Evolutionary conservation across 1,140 invertebrate species (phyloP).

Genomic region (Drosophila takahashii): DNA sequence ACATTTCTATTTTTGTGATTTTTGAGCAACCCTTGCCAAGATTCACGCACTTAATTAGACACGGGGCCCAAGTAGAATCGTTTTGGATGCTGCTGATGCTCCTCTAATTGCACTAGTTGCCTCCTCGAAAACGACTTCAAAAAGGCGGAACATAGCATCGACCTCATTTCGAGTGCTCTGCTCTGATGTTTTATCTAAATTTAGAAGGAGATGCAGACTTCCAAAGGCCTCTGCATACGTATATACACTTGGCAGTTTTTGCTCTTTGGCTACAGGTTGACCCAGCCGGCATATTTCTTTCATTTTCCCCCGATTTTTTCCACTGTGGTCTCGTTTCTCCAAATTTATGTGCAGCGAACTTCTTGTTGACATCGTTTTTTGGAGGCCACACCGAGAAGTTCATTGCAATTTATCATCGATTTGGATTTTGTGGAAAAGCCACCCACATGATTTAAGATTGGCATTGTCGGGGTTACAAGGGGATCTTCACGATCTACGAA

Average conservation of each 20-base stretch:
- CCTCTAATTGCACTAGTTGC: slow-evolving; percentile 66
- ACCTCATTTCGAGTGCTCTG: slow-evolving; percentile 53
- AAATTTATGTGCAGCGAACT: slow-evolving; percentile 62
- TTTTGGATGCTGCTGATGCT: slow-evolving; percentile 33
- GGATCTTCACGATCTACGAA: slow-evolving; percentile 29
- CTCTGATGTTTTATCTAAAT: slow-evolving; percentile 47
- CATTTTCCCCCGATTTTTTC: slow-evolving; percentile 14
- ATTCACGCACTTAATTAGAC: slow-evolving; percentile 78
- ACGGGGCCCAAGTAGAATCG: slow-evolving; percentile 40
- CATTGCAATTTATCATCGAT: slow-evolving; percentile 68
- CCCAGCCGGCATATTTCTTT: slow-evolving; percentile 36
- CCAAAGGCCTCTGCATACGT: slow-evolving; percentile 12
- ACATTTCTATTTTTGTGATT: slow-evolving; percentile 56
- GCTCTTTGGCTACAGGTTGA: slow-evolving; percentile 57
- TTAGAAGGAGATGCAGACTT: slow-evolving; percentile 36
- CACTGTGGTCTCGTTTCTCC: slow-evolving; percentile 31
- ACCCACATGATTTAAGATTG: slow-evolving; percentile 53
- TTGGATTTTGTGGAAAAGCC: slow-evolving; percentile 38
- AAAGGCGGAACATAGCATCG: slow-evolving; percentile 29
- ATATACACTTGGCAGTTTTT: slow-evolving; percentile 23
- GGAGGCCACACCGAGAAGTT: slow-evolving; percentile 72
- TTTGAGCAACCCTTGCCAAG: slow-evolving; percentile 65
- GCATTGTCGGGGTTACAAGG: slow-evolving; percentile 17
- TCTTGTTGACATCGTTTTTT: slow-evolving; percentile 55
- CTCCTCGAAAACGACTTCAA: slow-evolving; percentile 44